These are phyloP conservation scores for Netelia melanura DNA, from an alignment of 2,888 invertebrate species.

Conservation along the genomic window DNA sequence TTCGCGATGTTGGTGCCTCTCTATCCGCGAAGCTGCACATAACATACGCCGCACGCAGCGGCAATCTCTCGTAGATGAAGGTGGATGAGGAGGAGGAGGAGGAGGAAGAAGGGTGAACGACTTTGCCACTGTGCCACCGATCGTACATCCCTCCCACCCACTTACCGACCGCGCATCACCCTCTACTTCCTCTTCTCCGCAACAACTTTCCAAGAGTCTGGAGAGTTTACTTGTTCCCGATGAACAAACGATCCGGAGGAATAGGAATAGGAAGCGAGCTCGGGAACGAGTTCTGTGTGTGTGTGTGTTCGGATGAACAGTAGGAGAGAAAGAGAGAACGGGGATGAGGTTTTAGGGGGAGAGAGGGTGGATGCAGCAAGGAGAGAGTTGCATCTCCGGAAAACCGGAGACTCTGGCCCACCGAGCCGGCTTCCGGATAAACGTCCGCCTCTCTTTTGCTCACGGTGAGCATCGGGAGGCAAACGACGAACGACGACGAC, in stretches of 20 bases:
- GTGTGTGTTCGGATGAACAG: slow-evolving; percentile 28
- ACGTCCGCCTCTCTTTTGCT: slow-evolving; percentile 71
- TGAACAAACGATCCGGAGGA: slow-evolving; percentile 72
- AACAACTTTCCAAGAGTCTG: slow-evolving; percentile 72
- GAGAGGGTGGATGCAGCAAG: slow-evolving; percentile 21
- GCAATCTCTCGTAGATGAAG: background rate
- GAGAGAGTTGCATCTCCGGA: slow-evolving; percentile 68
- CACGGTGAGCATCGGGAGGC: slow-evolving; percentile 42
- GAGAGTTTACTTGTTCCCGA: slow-evolving; percentile 76
- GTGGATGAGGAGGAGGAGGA: slow-evolving; percentile 24
- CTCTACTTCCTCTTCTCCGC: slow-evolving; percentile 13
- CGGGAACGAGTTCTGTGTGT: slow-evolving; percentile 27
- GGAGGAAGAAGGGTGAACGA: slow-evolving; percentile 21
- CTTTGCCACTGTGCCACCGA: slow-evolving; percentile 49
- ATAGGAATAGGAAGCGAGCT: slow-evolving; percentile 62
- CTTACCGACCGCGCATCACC: background rate
- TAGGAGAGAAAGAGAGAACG: slow-evolving; percentile 56
- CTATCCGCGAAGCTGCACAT: slow-evolving; percentile 22
- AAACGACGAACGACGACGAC: slow-evolving; percentile 67
- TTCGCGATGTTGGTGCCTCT: slow-evolving; percentile 21
- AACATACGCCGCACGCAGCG: slow-evolving; percentile 10
- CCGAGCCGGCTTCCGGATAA: slow-evolving; percentile 72
- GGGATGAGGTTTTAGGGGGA: slow-evolving; percentile 16
- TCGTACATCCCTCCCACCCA: slow-evolving; percentile 44
- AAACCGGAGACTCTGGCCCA: slow-evolving; percentile 70